Evolutionary conservation across 2,888 invertebrate species (phyloP), one percentile per base, ranked within the genome.

Genomic region (Invenusta paracnida): DNA sequence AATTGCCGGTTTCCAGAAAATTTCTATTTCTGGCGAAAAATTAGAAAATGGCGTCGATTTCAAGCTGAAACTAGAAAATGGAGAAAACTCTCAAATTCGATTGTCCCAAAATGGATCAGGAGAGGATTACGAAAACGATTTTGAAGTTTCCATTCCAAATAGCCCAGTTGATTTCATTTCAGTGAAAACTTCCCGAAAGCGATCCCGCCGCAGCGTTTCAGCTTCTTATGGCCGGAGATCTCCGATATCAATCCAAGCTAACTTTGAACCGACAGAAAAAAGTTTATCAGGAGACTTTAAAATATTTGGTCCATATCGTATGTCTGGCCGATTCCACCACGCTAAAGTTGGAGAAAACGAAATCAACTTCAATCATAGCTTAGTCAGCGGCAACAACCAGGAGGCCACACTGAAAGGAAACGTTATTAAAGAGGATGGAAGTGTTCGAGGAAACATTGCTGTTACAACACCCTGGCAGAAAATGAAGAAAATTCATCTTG

Each of bases 11-110:
- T 30, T 25, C 2, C 27, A 73, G 25, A 48, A 84, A 28, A 67
- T 84, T 0, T 17, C 28, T 79, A 5, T 84, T 28, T 67, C 73
- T 30, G 84, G 84, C 2, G 73, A 84, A 23, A 25, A 84, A 81
- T 67, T 84, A 23, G 84, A 25, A 1, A 1, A 84, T n/a, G 5
- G 2, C 25, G 73, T 73, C 5, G 73, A 73, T 13, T 73, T 13
- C 25, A 73, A 23, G 11, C 2, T 73, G 5, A 25, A 23, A 2
- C 5, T 73, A 25, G 73, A 73, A 73, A 23, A 73, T 5, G 23
- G 23, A 2, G 23, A 73, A 13, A 73, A 73, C 23, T 5, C 73
- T 25, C 73, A 73, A 25, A 2, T 73, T 13, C 73, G 25, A 2
- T 73, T 73, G 25, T 2, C 17, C 5, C 73, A 73, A 25, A 13